phyloP scores from a whole-genome alignment of 2,888 invertebrate genomes.

The Meliscaeva auricollis region DNA sequence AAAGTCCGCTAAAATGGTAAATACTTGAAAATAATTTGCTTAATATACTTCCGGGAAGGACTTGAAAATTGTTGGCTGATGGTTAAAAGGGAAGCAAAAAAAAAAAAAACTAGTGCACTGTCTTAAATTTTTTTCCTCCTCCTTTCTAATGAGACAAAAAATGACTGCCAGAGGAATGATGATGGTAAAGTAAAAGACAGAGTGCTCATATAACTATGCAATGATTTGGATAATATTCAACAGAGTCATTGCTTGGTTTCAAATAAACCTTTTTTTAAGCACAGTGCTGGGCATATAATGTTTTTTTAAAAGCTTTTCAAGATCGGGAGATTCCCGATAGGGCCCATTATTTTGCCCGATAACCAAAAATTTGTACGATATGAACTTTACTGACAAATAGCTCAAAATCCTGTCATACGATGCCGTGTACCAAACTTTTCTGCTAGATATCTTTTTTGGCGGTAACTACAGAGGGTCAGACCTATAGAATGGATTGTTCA shows the following conservation, averaged over 20 bases:
- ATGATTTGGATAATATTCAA: conserved; percentile 33
- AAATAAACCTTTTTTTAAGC: neutral
- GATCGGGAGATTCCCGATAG: too few species aligned
- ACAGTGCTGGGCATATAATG: too few species aligned
- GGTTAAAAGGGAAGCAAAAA: conserved; percentile 19
- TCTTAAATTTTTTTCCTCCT: conserved; percentile 9
- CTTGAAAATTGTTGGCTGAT: conserved; percentile 57
- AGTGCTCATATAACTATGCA: neutral
- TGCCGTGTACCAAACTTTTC: too few species aligned
- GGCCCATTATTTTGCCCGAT: too few species aligned
- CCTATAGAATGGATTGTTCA: too few species aligned
- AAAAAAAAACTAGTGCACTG: conserved; percentile 7
- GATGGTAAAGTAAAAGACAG: neutral
- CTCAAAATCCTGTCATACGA: too few species aligned
- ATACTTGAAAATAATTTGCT: conserved; percentile 74
- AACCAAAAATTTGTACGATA: too few species aligned
- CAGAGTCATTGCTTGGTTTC: conserved; percentile 10
- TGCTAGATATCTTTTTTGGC: too few species aligned
- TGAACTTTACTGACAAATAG: too few species aligned
- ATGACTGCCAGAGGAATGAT: neutral
- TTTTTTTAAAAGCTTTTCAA: too few species aligned
- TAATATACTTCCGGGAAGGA: conserved; percentile 70
- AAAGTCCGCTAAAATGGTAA: conserved; percentile 61
- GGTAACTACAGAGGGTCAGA: too few species aligned
- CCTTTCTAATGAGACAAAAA: neutral